phyloP scores from a whole-genome alignment of 2,888 invertebrate genomes.

The Melanchra persicariae region DNA sequence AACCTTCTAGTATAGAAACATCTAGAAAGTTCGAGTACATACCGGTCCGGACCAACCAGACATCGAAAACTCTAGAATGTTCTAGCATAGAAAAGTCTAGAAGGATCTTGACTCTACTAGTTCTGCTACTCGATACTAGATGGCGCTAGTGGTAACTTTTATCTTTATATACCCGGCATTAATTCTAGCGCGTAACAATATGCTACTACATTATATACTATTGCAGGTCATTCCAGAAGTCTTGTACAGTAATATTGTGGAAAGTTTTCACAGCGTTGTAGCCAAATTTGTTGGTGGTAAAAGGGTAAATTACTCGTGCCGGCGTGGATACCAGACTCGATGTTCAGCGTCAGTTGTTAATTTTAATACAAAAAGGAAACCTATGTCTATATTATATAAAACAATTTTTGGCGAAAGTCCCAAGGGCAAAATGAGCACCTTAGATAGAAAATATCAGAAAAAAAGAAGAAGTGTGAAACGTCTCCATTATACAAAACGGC shows the following conservation, averaged over 20 bases:
- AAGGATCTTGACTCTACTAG: too few species aligned
- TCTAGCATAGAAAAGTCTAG: too few species aligned
- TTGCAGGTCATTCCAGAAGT: constrained; percentile 17
- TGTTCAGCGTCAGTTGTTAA: constrained; percentile 9
- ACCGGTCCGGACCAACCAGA: too few species aligned
- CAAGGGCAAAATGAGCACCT: constrained; percentile 7
- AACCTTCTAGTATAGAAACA: too few species aligned
- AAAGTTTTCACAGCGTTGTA: constrained; percentile 16
- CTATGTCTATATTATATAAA: constrained; percentile 14
- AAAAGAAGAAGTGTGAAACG: not conserved
- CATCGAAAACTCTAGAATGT: too few species aligned
- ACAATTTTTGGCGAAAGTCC: constrained; percentile 8
- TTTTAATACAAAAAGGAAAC: too few species aligned
- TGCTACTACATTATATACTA: not conserved
- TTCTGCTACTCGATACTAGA: too few species aligned
- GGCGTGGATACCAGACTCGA: constrained; percentile 17
- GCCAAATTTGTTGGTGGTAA: constrained; percentile 22
- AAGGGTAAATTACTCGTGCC: constrained; percentile 18
- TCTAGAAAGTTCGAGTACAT: too few species aligned
- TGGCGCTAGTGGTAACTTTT: too few species aligned
- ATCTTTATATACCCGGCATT: too few species aligned
- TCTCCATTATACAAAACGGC: not conserved
- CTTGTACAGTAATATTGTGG: constrained; percentile 24
- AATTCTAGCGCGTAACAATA: too few species aligned
- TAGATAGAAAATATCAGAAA: constrained; percentile 15